A percentile compares a stretch with the other conserved stretches of the same genome.
phyloP scores from a whole-genome alignment of 2,797 vertebrate genomes.

The Sorex maritimensis region DNA sequence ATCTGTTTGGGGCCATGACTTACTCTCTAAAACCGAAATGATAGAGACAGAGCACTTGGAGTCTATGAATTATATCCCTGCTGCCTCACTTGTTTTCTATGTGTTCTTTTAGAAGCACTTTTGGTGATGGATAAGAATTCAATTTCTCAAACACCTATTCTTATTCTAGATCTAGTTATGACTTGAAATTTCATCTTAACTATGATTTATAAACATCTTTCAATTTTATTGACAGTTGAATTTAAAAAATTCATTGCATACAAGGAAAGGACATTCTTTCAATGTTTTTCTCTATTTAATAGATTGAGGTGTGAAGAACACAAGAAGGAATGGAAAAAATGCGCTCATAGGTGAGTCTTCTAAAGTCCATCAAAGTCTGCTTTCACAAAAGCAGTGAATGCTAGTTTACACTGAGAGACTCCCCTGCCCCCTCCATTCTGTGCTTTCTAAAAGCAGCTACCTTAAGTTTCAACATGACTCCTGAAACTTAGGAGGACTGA shows the following conservation, averaged over 20 bases:
- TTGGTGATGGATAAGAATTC: background rate
- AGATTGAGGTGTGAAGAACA: background rate
- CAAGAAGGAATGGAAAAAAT: constrained; percentile 4
- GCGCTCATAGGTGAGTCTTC: background rate
- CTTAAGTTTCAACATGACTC: constrained; percentile 32
- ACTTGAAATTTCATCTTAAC: constrained; percentile 27
- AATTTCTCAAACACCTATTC: constrained; percentile 28
- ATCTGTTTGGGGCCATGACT: background rate
- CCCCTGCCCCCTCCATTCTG: constrained; percentile 7
- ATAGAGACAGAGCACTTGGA: background rate
- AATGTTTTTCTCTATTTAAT: background rate
- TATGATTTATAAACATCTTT: background rate
- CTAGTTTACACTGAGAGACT: background rate
- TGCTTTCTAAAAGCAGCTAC: constrained; percentile 48
- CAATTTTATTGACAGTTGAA: constrained; percentile 6
- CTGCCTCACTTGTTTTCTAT: constrained; percentile 17
- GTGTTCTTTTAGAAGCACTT: constrained; percentile 24
- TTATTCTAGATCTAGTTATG: background rate
- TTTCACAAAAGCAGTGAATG: constrained; percentile 16
- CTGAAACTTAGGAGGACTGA: constrained; percentile 37
- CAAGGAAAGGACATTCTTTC: background rate
- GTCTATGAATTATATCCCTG: constrained; percentile 26
- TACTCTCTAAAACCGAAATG: background rate
- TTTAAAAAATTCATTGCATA: background rate
- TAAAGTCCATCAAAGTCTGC: background rate